Evolutionary conservation across 2,888 invertebrate species (phyloP).

Genomic region (Balanococcus diminutus): DNA sequence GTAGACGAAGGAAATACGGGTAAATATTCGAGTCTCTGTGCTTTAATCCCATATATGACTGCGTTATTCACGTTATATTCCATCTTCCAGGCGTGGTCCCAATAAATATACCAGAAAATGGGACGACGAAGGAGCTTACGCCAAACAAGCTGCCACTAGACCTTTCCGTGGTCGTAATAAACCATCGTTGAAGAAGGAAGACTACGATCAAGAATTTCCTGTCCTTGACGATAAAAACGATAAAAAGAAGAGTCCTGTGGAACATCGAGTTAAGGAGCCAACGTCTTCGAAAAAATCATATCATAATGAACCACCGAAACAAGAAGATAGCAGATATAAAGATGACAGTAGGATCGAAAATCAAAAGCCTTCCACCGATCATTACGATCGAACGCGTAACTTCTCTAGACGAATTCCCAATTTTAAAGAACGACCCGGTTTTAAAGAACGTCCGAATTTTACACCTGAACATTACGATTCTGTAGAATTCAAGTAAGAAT

Average conservation of each 20-base stretch:
- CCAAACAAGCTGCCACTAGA: conserved; percentile 57
- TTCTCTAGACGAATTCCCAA: neutral
- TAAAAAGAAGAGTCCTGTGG: neutral
- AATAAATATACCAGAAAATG: conserved; percentile 90
- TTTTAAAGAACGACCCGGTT: neutral
- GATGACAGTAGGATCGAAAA: neutral
- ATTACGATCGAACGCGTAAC: neutral
- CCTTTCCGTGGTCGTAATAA: neutral
- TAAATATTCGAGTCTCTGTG: conserved; percentile 61
- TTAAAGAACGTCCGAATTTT: neutral
- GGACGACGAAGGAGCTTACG: conserved; percentile 90
- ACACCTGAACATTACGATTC: neutral
- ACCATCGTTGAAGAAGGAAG: conserved; percentile 14
- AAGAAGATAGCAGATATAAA: neutral
- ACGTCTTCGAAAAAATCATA: neutral
- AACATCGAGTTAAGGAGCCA: neutral
- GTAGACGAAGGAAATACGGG: conserved; percentile 86
- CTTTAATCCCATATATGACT: neutral
- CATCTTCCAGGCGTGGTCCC: conserved; percentile 75
- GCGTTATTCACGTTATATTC: neutral
- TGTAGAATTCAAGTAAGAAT: neutral
- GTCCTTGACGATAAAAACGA: neutral
- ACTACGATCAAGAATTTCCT: conserved; percentile 47
- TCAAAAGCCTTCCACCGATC: neutral
- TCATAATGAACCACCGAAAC: neutral